Conservation (phyloP, 2,797 vertebrate species). For the Phoxinus dragarum region DNA sequence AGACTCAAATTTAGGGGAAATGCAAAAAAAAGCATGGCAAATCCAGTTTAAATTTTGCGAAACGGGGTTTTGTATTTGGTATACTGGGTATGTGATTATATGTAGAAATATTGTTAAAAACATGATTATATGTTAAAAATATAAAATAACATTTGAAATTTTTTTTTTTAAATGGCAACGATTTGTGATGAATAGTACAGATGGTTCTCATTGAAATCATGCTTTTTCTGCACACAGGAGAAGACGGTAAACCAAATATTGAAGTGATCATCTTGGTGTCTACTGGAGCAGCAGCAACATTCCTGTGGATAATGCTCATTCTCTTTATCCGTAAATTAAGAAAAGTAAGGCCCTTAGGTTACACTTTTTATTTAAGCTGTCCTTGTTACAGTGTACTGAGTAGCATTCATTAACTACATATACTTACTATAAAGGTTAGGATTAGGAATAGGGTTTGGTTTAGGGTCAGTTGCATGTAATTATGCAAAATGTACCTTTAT, state of each 20-base stretch:
- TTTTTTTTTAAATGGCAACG: neutral
- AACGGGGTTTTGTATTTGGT: neutral
- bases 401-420: neutral
- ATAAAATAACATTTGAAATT: neutral
- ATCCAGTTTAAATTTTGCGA: neutral
- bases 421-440: neutral
- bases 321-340: conserved; percentile 92
- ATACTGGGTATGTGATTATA: neutral
- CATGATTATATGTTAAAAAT: neutral
- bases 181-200: neutral
- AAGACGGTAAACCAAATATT: conserved; percentile 87
- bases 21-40: conserved; percentile 41
- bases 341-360: conserved; percentile 78
- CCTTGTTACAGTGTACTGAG: neutral
- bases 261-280: conserved; percentile 94
- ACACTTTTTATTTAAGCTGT: neutral
- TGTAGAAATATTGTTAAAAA: conserved; percentile 6
- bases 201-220: neutral
- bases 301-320: conserved; percentile 95
- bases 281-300: conserved; percentile 89
- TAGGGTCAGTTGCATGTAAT: neutral
- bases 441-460: neutral
- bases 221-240: conserved; percentile 76
- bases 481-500: neutral
- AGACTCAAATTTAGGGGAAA: neutral